A percentile compares a stretch with the other conserved stretches of the same genome.
Evolutionary conservation across 2,113 vertebrate species (phyloP).

Genomic region (Leptodactylus fuscus): DNA sequence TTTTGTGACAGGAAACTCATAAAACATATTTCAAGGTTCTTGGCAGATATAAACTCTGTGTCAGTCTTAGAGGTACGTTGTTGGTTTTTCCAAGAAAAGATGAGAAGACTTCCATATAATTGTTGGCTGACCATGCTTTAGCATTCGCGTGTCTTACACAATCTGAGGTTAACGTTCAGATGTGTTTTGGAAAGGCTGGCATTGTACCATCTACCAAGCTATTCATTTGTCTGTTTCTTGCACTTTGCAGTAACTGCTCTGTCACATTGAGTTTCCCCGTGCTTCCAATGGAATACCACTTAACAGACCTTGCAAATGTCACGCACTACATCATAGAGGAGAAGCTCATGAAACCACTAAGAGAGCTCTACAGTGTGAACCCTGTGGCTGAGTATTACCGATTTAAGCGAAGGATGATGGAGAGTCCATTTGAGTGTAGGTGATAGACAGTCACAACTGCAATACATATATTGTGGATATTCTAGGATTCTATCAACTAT

Average conservation of each 20-base stretch:
- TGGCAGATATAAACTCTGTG: background rate
- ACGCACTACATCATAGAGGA: constrained; percentile 80
- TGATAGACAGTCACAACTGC: background rate
- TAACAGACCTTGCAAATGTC: constrained; percentile 68
- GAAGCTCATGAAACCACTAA: constrained; percentile 77
- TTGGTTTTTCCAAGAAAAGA: background rate
- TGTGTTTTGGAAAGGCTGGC: background rate
- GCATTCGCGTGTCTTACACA: background rate
- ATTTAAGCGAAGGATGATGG: constrained; percentile 79
- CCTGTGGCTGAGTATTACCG: constrained; percentile 76
- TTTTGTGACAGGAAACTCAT: background rate
- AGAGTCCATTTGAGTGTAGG: constrained; percentile 80
- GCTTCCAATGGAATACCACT: constrained; percentile 63
- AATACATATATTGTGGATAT: too few species aligned
- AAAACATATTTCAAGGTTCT: background rate
- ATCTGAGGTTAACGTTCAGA: background rate
- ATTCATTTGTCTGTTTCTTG: constrained; percentile 23
- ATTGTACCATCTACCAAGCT: background rate
- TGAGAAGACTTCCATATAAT: background rate
- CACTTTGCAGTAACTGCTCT: constrained; percentile 71
- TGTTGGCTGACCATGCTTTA: background rate
- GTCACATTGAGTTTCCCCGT: constrained; percentile 72
- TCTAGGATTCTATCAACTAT: too few species aligned
- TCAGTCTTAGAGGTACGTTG: background rate
- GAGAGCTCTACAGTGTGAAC: constrained; percentile 67